These are phyloP conservation scores for Scalopus aquaticus DNA, from an alignment of 2,113 vertebrate genomes.

Conservation along the genomic window DNA sequence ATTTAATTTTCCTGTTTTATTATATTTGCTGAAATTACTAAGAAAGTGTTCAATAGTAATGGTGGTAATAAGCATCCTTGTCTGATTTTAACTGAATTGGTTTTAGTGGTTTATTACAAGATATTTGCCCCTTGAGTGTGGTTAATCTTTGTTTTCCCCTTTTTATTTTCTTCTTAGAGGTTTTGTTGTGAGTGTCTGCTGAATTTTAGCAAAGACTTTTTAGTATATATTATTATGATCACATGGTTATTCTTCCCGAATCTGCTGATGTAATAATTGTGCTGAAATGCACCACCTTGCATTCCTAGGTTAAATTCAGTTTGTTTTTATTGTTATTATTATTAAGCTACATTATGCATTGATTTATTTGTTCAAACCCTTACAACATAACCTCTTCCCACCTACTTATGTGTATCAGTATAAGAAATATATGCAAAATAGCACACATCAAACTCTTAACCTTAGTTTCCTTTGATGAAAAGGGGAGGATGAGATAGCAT, in stretches of 20 bases:
- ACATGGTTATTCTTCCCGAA: not conserved
- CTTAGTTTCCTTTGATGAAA: conserved; percentile 6
- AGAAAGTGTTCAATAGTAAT: not conserved
- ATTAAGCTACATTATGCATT: not conserved
- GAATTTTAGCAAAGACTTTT: conserved; percentile 17
- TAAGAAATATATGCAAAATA: not conserved
- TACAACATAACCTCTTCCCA: not conserved
- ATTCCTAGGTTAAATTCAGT: not conserved
- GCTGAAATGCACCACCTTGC: not conserved
- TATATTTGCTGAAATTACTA: conserved; percentile 18
- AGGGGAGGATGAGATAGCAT: not conserved
- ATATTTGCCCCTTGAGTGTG: conserved; percentile 32
- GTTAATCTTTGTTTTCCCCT: not conserved
- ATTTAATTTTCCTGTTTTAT: conserved; percentile 15
- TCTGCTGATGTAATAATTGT: not conserved
- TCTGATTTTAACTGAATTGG: not conserved
- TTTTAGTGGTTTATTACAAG: not conserved
- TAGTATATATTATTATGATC: not conserved
- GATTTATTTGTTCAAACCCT: conserved; percentile 36
- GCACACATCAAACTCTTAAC: not conserved
- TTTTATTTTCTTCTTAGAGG: not conserved
- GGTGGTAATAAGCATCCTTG: not conserved
- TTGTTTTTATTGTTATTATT: not conserved
- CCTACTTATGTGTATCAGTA: not conserved
- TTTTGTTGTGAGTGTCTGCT: not conserved